A percentile compares a stretch with the other conserved stretches of the same genome.
Conservation (phyloP, 2,113 vertebrate species). For the Neopipo cinnamomea region DNA sequence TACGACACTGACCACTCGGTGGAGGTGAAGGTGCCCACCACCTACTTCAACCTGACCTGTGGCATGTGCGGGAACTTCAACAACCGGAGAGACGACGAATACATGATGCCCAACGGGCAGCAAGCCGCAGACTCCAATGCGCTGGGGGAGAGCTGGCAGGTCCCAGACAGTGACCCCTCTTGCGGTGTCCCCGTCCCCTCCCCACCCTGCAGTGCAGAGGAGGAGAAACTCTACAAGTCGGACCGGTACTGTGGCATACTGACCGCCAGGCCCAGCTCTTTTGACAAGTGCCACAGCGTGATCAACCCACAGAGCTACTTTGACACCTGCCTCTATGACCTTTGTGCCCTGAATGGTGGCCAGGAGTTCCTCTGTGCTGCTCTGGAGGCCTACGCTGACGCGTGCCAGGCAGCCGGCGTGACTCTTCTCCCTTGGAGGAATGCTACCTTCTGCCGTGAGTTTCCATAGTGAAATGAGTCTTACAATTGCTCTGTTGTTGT, state of each 20-base stretch:
- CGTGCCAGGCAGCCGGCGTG: conserved; percentile 76
- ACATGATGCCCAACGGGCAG: conserved; percentile 61
- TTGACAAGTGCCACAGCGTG: conserved; percentile 68
- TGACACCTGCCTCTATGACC: conserved; percentile 73
- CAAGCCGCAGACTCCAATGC: conserved; percentile 30
- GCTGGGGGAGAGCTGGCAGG: conserved; percentile 75
- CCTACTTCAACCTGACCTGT: conserved; percentile 73
- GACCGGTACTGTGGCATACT: conserved; percentile 77
- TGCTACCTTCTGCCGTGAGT: conserved; percentile 81
- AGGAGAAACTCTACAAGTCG: conserved; percentile 55
- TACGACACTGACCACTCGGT: conserved; percentile 74
- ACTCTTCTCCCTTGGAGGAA: conserved; percentile 76
- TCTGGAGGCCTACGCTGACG: conserved; percentile 36
- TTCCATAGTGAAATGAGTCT: background rate
- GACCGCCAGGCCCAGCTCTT: conserved; percentile 68
- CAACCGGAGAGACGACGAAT: conserved; percentile 69
- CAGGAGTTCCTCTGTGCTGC: conserved; percentile 67
- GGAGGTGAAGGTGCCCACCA: conserved; percentile 73
- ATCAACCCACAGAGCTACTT: conserved; percentile 75
- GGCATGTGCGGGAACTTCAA: conserved; percentile 89
- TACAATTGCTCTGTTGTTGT: background rate
- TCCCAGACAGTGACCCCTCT: background rate
- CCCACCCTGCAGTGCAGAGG: conserved; percentile 61
- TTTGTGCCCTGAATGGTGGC: conserved; percentile 70
- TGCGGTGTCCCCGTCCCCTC: conserved; percentile 50